Percentiles rank a stretch among this genome's conserved stretches.
Conservation (phyloP, 1,140 invertebrate genomes). For the Euwallacea similis region DNA sequence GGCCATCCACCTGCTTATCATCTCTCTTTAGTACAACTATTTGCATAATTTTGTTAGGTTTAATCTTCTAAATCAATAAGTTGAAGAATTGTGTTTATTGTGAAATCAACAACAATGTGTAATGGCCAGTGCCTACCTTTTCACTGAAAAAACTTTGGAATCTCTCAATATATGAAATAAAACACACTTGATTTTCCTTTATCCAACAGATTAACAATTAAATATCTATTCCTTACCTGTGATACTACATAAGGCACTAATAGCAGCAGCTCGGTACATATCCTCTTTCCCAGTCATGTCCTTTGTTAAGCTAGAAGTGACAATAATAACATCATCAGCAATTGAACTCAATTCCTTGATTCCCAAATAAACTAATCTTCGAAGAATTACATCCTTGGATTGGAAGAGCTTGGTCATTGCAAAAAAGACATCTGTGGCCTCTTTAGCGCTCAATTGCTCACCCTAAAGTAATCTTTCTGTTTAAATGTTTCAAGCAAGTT, state of each 20-base stretch:
- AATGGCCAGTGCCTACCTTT: no score
- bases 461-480: conserved; percentile 59
- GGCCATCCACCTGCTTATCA: no score
- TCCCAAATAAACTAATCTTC: conserved; percentile 94
- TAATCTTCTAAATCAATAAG: no score
- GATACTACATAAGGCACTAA: conserved; percentile 95
- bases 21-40: no score
- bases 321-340: conserved; percentile 99
- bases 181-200: no score
- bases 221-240: conserved; percentile 57
- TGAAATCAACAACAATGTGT: no score
- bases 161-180: no score
- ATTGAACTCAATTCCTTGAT: conserved; percentile 95
- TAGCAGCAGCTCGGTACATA: conserved; percentile 92
- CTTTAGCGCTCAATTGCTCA: conserved; percentile 85
- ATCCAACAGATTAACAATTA: not conserved
- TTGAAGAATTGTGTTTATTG: no score
- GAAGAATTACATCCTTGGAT: conserved; percentile 90
- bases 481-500: not conserved
- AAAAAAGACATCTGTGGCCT: conserved; percentile 98
- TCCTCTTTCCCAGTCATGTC: conserved; percentile 99
- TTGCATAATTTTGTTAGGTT: no score
- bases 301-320: conserved; percentile 96
- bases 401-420: conserved; percentile 99
- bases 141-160: not conserved